Evolutionary conservation across 2,113 vertebrate species (phyloP), one percentile per base, ranked within the genome.

Genomic region (Pedetes capensis): DNA sequence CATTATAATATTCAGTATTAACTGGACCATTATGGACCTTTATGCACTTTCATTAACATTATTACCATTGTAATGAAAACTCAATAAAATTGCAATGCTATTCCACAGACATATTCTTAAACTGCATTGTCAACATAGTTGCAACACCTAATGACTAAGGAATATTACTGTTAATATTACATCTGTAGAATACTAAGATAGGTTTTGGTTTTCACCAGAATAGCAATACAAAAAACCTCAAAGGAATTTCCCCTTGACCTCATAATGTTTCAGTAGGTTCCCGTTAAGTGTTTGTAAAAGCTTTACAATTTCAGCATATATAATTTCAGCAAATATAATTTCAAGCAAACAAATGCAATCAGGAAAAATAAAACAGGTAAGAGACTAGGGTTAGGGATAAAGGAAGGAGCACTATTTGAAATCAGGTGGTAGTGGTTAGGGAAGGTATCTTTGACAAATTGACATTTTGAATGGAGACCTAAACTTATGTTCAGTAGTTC

Each of bases 41-140:
- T 84, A 90, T 88, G 81, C 3, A 63, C 39, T 88, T 92, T 89
- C 68, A 94, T 84, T 96, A 96, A 96, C n/a, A 81, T 63, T 92
- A 92, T 49, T 93, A 55, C 18, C 25, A 87, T 83, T 91, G 49
- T 86, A 83, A 93, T 69, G 44, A 94, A 97, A 91, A 86, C 25
- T 27, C 42, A 95, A 42, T 96, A 59, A 82, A 95, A 87, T 25
- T 75, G 23, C 49, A 95, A 93, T 80, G 27, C 42, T 87, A 1
- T 89, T 75, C 42, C 78, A 74, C 44, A 87, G 79, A 49, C 44
- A 78, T 78, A 12, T 76, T 92, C 91, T 95, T 90, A 37, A 97
- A 87, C 53, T 95, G 57, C 42, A 95, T 79, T 89, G 83, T 91
- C 89, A 95, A 89, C n/a, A 63, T 85, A 81, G 89, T 29, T 86